Evolutionary conservation across 2,113 vertebrate species (phyloP), one percentile per base, ranked within the genome.

Genomic region (Muntiacus reevesi): DNA sequence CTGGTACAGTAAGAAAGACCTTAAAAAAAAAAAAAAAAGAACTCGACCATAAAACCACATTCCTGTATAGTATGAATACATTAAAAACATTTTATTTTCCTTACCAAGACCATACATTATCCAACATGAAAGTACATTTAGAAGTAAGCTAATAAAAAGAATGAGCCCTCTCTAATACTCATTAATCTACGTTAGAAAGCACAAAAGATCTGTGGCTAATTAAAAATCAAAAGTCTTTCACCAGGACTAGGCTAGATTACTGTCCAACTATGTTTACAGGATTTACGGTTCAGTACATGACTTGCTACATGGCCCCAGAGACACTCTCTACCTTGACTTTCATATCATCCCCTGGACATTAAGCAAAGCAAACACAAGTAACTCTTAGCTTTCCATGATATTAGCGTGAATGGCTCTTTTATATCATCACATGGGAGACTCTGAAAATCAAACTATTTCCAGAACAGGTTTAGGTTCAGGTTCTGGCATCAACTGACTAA

Each of bases 381-480:
- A 79, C 36, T 62, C n/a, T 64, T 90, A 55, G 54, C 16, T 83
- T 97, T 67, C 52, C 40, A 76, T 78, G 52, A 28, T 36, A 71
- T 96, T 94, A 47, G 33, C 94, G 89, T 87, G 93, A 97, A 79
- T 87, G 78, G 86, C 45, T 97, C 76, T 47, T 96, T 89, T 89
- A 96, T 78, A 97, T 87, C 52, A 67, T 64, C 28, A 89, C 52
- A 79, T 28, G 59, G 33, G 67, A 94, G 94, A 97, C 84, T 94
- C 76, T 78, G 60, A 88, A 95, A 97, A 91, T 27, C 30, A 90
- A 89, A 93, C 64, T 89, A 92, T 87, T 97, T 95, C 62, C 62
- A 94, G n/a, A 89, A 45, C 27, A 91, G 50, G n/a, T 45, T 71
- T 45, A 94, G 59, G 30, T 60, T 67, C 87, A 87, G 57, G 28